phyloP scores from a whole-genome alignment of 2,113 vertebrate species.

The Neolamprologus tretocephalus region DNA sequence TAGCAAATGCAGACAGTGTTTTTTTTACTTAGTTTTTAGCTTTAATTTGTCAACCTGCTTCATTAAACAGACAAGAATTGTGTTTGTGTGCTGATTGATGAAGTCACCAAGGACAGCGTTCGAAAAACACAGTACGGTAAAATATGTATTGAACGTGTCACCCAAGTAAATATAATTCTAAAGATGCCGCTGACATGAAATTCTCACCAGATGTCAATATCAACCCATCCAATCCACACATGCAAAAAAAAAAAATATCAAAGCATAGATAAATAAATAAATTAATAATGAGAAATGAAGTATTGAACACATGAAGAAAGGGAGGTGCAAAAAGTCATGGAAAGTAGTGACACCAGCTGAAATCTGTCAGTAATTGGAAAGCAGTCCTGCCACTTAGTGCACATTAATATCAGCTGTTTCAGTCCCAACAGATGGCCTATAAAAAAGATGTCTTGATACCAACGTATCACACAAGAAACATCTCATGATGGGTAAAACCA shows the following conservation, averaged over 20 bases:
- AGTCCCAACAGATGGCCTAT: background rate
- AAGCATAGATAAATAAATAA: background rate
- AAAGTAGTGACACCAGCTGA: background rate
- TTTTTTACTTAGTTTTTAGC: background rate
- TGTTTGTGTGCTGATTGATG: background rate
- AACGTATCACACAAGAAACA: background rate
- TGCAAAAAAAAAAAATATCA: background rate
- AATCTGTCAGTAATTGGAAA: background rate
- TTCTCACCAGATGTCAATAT: accelerated
- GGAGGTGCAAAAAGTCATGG: background rate
- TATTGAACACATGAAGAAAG: background rate
- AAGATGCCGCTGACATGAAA: background rate
- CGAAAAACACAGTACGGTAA: background rate
- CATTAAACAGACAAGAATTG: background rate
- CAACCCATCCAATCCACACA: background rate
- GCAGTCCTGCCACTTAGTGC: background rate
- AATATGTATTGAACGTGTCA: background rate
- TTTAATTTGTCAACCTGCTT: background rate
- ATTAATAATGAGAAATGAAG: background rate
- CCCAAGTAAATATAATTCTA: background rate
- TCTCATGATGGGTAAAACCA: background rate
- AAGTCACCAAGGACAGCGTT: background rate
- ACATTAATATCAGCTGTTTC: background rate
- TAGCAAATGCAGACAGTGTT: background rate
- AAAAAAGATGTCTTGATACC: background rate